Evolutionary conservation across 2,888 invertebrate genomes (phyloP).

Genomic region (Ormia ochracea): DNA sequence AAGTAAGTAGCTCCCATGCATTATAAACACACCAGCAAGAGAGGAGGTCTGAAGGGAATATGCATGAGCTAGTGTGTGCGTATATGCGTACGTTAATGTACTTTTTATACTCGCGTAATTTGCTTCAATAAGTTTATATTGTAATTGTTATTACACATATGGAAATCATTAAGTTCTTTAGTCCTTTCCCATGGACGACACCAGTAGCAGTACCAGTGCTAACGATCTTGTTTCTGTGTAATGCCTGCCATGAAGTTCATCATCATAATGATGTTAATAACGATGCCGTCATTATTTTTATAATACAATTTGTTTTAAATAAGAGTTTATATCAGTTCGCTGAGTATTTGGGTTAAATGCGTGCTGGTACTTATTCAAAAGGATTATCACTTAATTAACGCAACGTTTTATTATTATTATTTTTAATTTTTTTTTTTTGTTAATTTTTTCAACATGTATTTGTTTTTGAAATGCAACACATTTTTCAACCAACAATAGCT

Average conservation of each 20-base stretch:
- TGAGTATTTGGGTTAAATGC: slow-evolving; percentile 5
- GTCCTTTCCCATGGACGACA: slow-evolving; percentile 5
- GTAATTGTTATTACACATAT: slow-evolving; percentile 54
- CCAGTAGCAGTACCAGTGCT: not conserved
- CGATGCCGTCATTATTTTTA: slow-evolving; percentile 5
- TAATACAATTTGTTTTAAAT: slow-evolving; percentile 5
- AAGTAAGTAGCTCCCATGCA: not conserved
- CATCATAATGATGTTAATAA: slow-evolving; percentile 6
- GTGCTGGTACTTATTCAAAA: slow-evolving; percentile 30
- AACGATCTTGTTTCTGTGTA: not conserved
- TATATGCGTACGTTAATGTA: slow-evolving; percentile 25
- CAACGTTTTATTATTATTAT: slow-evolving; percentile 2
- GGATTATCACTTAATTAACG: slow-evolving; percentile 58
- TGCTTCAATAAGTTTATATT: slow-evolving; percentile 51
- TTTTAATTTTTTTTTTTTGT: not conserved
- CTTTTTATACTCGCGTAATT: slow-evolving; percentile 51
- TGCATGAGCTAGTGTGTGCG: not conserved
- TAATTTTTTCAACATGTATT: not conserved
- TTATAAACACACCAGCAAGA: not conserved
- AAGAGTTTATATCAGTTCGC: slow-evolving; percentile 4
- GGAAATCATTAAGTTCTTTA: slow-evolving; percentile 49
- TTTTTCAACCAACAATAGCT: not conserved
- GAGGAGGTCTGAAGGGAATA: not conserved
- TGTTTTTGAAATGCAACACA: not conserved
- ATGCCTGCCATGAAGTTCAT: slow-evolving; percentile 8